phyloP scores from a whole-genome alignment of 2,888 invertebrate genomes.

The Glaucopsyche alexis region DNA sequence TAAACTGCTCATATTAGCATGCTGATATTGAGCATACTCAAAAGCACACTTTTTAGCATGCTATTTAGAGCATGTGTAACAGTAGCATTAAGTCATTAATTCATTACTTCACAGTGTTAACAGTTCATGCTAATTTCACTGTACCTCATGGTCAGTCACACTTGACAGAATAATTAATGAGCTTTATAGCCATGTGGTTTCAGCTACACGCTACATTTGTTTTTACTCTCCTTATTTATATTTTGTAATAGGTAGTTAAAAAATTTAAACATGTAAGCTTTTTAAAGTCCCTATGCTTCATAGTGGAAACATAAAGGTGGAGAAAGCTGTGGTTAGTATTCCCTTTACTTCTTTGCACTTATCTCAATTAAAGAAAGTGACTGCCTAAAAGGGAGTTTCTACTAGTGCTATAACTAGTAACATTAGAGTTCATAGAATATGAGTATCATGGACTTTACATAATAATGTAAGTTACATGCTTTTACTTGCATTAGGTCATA shows the following conservation, averaged over 20 bases:
- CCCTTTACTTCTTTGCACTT: constrained; percentile 71
- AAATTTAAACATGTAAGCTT: constrained; percentile 51
- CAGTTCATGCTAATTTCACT: too few relatives aligned
- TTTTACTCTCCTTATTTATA: background rate
- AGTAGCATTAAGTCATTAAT: too few relatives aligned
- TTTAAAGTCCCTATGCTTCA: constrained; percentile 56
- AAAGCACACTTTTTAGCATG: too few relatives aligned
- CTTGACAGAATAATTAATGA: too few relatives aligned
- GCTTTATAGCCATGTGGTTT: too few relatives aligned
- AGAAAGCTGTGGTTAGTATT: constrained; percentile 57
- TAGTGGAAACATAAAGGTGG: constrained; percentile 58
- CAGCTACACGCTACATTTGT: background rate
- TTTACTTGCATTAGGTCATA: too few relatives aligned
- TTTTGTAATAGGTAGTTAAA: background rate
- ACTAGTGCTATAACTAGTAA: too few relatives aligned
- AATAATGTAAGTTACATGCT: background rate
- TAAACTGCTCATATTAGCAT: too few relatives aligned
- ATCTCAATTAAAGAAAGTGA: constrained; percentile 60
- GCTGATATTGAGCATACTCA: too few relatives aligned
- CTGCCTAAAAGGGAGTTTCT: constrained; percentile 66
- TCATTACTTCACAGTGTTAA: too few relatives aligned
- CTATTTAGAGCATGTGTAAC: too few relatives aligned
- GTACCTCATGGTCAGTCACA: background rate
- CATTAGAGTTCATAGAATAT: too few relatives aligned
- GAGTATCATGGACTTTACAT: background rate